These are phyloP conservation scores for Yponomeuta cagnagella DNA, from an alignment of 2,888 invertebrate genomes.

Conservation along the genomic window DNA sequence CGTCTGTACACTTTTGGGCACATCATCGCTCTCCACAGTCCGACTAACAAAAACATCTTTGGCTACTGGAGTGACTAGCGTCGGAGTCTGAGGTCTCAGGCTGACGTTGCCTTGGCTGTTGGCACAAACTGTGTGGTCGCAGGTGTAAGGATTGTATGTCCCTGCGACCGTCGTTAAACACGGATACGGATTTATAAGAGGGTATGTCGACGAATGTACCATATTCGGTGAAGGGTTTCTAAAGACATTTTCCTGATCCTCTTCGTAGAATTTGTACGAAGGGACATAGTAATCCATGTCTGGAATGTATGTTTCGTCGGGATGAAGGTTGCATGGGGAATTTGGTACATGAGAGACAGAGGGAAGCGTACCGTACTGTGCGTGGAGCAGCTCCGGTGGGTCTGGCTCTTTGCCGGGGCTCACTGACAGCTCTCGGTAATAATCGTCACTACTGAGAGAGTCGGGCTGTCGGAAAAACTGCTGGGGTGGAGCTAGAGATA, in stretches of 20 bases:
- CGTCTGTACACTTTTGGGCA: conserved; percentile 55
- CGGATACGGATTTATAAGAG: conserved; percentile 64
- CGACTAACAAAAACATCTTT: conserved; percentile 57
- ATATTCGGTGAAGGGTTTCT: conserved; percentile 48
- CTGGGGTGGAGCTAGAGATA: conserved; percentile 54
- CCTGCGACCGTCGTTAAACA: conserved; percentile 68
- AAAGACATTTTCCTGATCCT: background rate
- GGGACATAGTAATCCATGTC: conserved; percentile 35
- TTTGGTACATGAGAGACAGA: conserved; percentile 66
- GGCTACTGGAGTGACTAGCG: conserved; percentile 45
- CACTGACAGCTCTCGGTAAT: conserved; percentile 48
- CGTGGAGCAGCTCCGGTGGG: conserved; percentile 60
- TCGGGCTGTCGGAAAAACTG: conserved; percentile 50
- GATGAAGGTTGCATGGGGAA: conserved; percentile 65
- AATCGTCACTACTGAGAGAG: conserved; percentile 39
- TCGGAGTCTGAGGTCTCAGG: conserved; percentile 33
- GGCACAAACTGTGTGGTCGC: conserved; percentile 49
- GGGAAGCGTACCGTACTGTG: conserved; percentile 61
- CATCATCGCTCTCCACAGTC: conserved; percentile 39
- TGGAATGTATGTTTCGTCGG: conserved; percentile 49
- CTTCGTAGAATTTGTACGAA: conserved; percentile 25
- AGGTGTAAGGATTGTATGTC: conserved; percentile 65
- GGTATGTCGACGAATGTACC: conserved; percentile 65
- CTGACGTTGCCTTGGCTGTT: conserved; percentile 29
- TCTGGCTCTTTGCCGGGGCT: conserved; percentile 55